A percentile compares a stretch with the other conserved stretches of the same genome.
These are phyloP conservation scores for Triplophysa tibetana DNA, from an alignment of 2,113 vertebrate genomes.

Conservation along the genomic window DNA sequence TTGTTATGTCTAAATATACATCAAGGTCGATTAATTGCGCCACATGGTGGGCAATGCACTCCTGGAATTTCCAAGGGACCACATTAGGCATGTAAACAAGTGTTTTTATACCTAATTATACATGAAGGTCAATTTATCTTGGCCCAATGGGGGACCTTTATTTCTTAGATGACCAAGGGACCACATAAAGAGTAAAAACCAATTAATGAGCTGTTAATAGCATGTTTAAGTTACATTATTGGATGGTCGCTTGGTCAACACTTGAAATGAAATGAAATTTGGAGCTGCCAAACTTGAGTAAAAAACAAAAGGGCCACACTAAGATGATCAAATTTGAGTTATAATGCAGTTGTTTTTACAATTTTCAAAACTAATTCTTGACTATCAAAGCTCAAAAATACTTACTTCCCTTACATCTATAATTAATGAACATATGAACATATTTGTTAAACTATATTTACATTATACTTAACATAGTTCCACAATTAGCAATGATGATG, in stretches of 20 bases:
- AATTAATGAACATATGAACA: too few species aligned
- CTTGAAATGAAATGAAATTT: neutral
- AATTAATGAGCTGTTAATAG: slow-evolving; percentile 7
- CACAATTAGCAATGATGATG: too few species aligned
- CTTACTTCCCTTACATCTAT: too few species aligned
- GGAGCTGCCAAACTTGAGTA: neutral
- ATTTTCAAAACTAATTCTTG: too few species aligned
- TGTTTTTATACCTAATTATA: slow-evolving; percentile 22
- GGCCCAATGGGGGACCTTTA: neutral
- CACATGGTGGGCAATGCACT: neutral
- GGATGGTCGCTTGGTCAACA: neutral
- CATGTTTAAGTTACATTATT: slow-evolving; percentile 20
- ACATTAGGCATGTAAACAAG: neutral
- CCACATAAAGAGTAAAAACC: slow-evolving; percentile 3
- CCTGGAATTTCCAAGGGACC: neutral
- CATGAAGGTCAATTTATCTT: slow-evolving; percentile 23
- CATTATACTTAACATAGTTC: too few species aligned
- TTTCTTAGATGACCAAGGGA: neutral
- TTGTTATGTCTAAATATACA: slow-evolving; percentile 22
- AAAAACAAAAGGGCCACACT: neutral
- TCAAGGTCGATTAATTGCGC: slow-evolving; percentile 21
- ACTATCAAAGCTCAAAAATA: too few species aligned
- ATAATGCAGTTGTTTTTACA: too few species aligned
- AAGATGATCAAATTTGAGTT: neutral
- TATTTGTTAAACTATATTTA: too few species aligned